These are phyloP conservation scores for Chinchilla lanigera DNA, from an alignment of 2,113 vertebrate genomes.

Conservation along the genomic window DNA sequence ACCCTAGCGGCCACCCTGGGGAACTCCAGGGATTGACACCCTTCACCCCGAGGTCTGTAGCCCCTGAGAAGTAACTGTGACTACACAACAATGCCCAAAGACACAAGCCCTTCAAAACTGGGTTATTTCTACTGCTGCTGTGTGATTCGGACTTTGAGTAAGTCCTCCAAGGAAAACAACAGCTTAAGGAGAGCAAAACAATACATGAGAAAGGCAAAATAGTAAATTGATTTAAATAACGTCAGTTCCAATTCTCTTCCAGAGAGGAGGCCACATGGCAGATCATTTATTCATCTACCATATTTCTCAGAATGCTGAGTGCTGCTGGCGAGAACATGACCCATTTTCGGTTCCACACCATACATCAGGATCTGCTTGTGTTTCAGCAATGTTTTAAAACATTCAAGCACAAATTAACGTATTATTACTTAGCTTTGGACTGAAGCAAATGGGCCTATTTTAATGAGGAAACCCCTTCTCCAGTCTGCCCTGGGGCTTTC, in stretches of 20 bases:
- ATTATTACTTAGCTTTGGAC: constrained; percentile 74
- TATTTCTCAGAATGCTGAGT: constrained; percentile 72
- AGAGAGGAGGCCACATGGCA: constrained; percentile 51
- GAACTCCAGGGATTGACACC: constrained; percentile 7
- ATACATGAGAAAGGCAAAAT: constrained; percentile 52
- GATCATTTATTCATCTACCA: constrained; percentile 72
- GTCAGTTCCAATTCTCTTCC: not conserved
- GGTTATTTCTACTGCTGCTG: constrained; percentile 12
- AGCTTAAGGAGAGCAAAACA: constrained; percentile 43
- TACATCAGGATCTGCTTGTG: constrained; percentile 68
- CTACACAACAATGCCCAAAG: not conserved
- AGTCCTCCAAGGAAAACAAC: constrained; percentile 39
- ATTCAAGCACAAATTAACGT: constrained; percentile 60
- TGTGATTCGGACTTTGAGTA: constrained; percentile 31
- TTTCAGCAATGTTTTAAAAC: constrained; percentile 76
- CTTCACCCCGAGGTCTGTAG: not conserved
- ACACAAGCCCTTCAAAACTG: constrained; percentile 18
- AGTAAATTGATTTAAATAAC: constrained; percentile 51
- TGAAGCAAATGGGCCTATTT: constrained; percentile 62
- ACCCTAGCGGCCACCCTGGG: constrained; percentile 43
- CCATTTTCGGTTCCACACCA: constrained; percentile 67
- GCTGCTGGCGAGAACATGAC: constrained; percentile 80
- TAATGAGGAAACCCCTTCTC: constrained; percentile 63
- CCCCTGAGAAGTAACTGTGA: not conserved
- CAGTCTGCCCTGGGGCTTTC: constrained; percentile 43